Base-by-base conservation (phyloP, 1,140 invertebrate species). In the Samia ricini region DNA sequence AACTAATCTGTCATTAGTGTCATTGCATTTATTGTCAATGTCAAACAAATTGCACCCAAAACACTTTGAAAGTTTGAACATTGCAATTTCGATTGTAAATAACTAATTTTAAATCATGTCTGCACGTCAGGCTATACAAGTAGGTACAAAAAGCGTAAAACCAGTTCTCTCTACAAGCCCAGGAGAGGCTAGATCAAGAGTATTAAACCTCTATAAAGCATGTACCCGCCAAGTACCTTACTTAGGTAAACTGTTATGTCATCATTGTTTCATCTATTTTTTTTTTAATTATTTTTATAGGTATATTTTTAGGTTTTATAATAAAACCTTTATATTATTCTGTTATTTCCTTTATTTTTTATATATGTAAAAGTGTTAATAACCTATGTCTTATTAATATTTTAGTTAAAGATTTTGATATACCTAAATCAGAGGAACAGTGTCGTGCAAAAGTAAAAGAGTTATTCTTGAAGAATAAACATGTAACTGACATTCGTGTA, bases 161-260 rank as follows among this genome's bases (percentile, higher is more conserved):
- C 97, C 97, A 60, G 92, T 98, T 72, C 91, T 98, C 71, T 98
- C 97, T 0, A 64, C 95, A 42, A 94, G 95, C 81, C 87, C 89
- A 56, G 87, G 87, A 23, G 97, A 98, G 85, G 97, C 97, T 4
- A 93, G 93, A 73, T 92, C 93, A 82, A 92, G 97, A 83, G 97
- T 97, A 2, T 83, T 98, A 3, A 96, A 94, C 83, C 92, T 99
- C 49, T 99, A 99, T 85, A 97, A 95, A 92, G 94, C 96, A 60
- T 99, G 97, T 97, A 97, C 97, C 85, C 92, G 95, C 71, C 95
- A 96, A 88, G 91, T 96, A 61, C 95, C 95, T 49, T 94, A 93
- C 74, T 92, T 96, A 78, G 91, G 95, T 96, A 83, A 51, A 60
- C 68, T 83, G 64, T 85, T 84, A 86, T 88, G 84, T 89, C 84